Conservation (phyloP, 2,797 vertebrate genomes). For the Carcharodon carcharias region DNA sequence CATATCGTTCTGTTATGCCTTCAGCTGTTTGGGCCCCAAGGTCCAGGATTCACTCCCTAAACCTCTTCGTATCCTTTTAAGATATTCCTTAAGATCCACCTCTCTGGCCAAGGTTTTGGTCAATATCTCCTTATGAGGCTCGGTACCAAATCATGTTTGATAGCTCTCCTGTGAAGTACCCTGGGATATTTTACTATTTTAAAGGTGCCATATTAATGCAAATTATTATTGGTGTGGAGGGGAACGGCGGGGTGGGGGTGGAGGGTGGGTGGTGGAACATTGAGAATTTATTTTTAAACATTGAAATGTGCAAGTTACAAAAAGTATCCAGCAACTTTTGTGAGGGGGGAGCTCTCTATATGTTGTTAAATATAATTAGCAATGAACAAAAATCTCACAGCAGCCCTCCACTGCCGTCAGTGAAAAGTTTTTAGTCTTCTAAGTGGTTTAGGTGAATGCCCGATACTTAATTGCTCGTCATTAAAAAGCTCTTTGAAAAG, state of each 20-base stretch:
- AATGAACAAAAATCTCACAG: neutral
- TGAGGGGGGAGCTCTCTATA: neutral
- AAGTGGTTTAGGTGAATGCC: neutral
- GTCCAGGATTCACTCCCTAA: neutral
- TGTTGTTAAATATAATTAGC: slow-evolving; percentile 19
- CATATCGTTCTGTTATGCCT: neutral
- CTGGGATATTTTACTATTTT: neutral
- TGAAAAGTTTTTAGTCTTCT: neutral
- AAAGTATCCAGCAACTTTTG: slow-evolving; percentile 7
- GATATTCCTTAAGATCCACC: neutral
- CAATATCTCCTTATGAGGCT: neutral
- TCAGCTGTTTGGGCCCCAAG: neutral
- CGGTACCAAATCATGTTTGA: neutral
- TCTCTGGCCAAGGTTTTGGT: neutral
- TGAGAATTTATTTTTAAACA: neutral
- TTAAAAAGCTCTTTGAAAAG: slow-evolving; percentile 28
- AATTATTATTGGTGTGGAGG: neutral
- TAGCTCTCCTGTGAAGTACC: neutral
- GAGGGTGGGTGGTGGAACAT: no score
- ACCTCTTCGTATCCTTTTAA: neutral
- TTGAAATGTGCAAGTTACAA: neutral
- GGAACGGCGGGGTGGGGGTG: neutral
- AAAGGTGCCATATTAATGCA: neutral
- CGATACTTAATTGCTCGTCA: slow-evolving; percentile 31
- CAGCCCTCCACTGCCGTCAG: neutral